Evolutionary conservation across 1,140 invertebrate species (phyloP).

Genomic region (Pseudomyrmex sp.): DNA sequence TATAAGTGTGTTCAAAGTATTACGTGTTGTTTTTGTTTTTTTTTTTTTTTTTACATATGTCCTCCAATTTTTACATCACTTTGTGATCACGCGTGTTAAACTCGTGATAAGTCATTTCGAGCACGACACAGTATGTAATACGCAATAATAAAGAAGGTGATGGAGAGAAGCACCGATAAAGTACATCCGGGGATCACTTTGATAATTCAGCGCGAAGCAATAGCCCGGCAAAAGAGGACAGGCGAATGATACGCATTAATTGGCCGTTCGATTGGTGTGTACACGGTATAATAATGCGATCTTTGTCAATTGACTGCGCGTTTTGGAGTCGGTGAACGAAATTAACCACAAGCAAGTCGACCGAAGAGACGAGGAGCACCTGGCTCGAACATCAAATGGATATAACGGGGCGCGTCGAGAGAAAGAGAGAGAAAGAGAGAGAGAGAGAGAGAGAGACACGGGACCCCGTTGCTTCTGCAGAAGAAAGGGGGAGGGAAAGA

Average conservation of each 20-base stretch:
- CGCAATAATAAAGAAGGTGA: background rate
- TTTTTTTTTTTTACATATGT: too few species aligned
- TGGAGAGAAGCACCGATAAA: constrained; percentile 11
- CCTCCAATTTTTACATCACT: background rate
- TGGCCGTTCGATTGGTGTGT: constrained; percentile 44
- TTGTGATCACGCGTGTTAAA: background rate
- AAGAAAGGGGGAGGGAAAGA: constrained; percentile 27
- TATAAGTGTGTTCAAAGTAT: background rate
- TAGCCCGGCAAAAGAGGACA: constrained; percentile 40
- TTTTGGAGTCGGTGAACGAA: constrained; percentile 46
- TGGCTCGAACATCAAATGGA: constrained; percentile 77
- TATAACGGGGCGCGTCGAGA: constrained; percentile 39
- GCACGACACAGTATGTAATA: background rate
- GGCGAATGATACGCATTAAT: constrained; percentile 56
- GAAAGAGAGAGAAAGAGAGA: constrained; percentile 25
- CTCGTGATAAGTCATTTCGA: background rate
- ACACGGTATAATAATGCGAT: constrained; percentile 51
- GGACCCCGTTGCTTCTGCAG: too few species aligned
- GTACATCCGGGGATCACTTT: constrained; percentile 35
- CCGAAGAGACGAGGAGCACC: constrained; percentile 67
- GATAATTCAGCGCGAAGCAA: constrained; percentile 54
- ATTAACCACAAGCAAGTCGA: constrained; percentile 58
- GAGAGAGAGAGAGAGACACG: background rate
- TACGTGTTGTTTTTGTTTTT: too few species aligned
- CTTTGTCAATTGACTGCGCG: constrained; percentile 59